Conservation (phyloP, 2,888 invertebrate genomes). For the Calameuta idolon region DNA sequence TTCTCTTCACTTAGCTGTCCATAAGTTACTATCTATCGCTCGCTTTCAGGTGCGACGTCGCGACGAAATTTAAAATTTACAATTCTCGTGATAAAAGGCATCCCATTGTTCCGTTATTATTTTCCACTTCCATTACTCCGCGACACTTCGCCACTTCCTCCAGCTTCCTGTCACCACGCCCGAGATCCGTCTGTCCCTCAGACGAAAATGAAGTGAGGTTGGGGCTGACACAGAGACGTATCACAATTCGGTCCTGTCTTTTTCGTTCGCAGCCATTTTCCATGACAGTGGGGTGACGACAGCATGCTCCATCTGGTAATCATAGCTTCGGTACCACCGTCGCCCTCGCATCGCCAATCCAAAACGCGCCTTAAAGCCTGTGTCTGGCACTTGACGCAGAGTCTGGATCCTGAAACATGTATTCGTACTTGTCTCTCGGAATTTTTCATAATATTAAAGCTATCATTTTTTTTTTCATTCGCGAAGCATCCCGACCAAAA, state of each 20-base stretch:
- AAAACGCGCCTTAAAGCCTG: constrained; percentile 82
- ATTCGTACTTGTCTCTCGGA: background rate
- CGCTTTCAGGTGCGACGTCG: background rate
- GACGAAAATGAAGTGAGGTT: constrained; percentile 56
- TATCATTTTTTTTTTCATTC: background rate
- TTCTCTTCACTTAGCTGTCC: background rate
- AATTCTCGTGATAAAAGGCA: background rate
- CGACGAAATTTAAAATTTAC: background rate
- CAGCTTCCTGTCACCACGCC: background rate
- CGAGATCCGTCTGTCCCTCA: constrained; percentile 26
- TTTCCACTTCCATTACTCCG: background rate
- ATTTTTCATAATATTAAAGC: background rate
- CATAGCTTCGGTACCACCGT: constrained; percentile 72
- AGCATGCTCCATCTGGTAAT: constrained; percentile 87
- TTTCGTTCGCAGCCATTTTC: constrained; percentile 82
- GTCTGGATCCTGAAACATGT: constrained; percentile 73
- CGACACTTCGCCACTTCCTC: background rate
- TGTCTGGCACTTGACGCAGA: constrained; percentile 86
- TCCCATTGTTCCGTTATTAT: background rate
- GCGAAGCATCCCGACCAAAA: background rate
- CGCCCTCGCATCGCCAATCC: constrained; percentile 86
- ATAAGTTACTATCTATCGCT: background rate
- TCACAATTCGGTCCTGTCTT: constrained; percentile 57
- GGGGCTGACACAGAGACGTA: constrained; percentile 51
- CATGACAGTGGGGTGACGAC: constrained; percentile 88